Evolutionary conservation across 2,888 invertebrate species (phyloP), one percentile per base, ranked within the genome.

Genomic region (Tuberolachnus salignus): DNA sequence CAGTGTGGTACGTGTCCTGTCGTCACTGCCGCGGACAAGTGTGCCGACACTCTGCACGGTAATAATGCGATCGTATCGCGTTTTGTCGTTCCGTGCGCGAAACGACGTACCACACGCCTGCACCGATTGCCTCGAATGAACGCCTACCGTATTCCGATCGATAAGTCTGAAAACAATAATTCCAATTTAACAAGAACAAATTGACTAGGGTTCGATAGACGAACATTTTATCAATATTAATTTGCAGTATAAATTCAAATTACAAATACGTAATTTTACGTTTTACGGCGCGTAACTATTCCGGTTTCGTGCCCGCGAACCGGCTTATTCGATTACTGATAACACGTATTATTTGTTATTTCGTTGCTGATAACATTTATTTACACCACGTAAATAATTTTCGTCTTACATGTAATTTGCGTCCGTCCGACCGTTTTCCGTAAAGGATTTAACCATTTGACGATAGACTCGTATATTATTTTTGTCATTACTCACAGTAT

Each of bases 281-380:
- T 46, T 46, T 46, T 46, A 46, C 46, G 1, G 21, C 11, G 3
- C 21, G 0, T 55, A 4, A 34, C n/a, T n/a, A 34, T 55, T 2
- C 10, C 21, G 1, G n/a, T 64, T 73, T 74, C 23, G n/a, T 74
- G n/a, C n/a, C 73, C 73, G 64, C 44, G 63, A 74, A 23, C 63
- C 73, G 73, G 63, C 42, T 10, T 55, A 1, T 16, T 49, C 0
- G 16, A 34, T 9, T 46, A 13, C 26, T 51, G 63, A 51, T 72
- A 72, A 59, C 49, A 46, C 61, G 73, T 64, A 42, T 21, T 34
- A 3, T 46, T n/a, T 64, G 23, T 21, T 34, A 3, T 46, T n/a
- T 44, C 57, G 21, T 19, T 53, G 2, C 8, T 53, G 21, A 55
- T 55, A 11, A 21, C 9, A 19, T 19, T 53, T 13, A 53, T 51